Base-by-base conservation (phyloP, 2,113 vertebrate species). In the Gallinago jamesoni region DNA sequence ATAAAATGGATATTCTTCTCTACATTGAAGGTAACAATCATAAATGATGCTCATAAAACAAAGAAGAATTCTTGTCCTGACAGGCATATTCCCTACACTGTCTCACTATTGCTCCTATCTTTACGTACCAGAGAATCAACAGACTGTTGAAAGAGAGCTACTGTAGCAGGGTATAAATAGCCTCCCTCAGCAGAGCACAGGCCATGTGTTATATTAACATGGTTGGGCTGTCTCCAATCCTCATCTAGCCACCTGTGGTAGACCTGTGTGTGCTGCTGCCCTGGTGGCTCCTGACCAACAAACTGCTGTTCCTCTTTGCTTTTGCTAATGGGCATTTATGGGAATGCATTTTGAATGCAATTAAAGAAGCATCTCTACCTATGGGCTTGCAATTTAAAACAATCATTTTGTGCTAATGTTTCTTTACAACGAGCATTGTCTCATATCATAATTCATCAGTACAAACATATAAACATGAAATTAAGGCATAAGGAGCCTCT, bases 41-140 rank as follows among this genome's bases (percentile, higher is more conserved):
- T 88, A 95, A 93, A 92, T 8, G 30, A 79, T 47, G 53, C 57
- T 93, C 57, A 89, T 91, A 87, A 95, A 93, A 50, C 62, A 82
- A 89, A 91, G 33, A 68, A 55, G 53, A 84, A 39, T 27, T 87
- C 47, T 93, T 62, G 20, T 75, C 56, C 83, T 90, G 53, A 67
- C 24, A 16, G 37, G 41, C 14, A 30, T 53, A 18, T 53, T 86
- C 47, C 76, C 68, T 41, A 50, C 6, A 3, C 35, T 43, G 41
- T 53, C 67, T 73, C 48, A 41, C 21, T 48, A 35, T 10, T 80
- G 79, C 31, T 93, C 22, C 55, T 57, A 28, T 37, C 70, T 87
- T 56, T 79, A 45, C 9, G 7, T 60, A 60, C 23, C 66, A 83
- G 57, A 87, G 52, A 68, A 76, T 8, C 70, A 63, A 22, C n/a